Percentiles rank a stretch among this genome's conserved stretches.
phyloP scores from a whole-genome alignment of 2,113 vertebrate genomes.

The Sinocyclocheilus grahami region DNA sequence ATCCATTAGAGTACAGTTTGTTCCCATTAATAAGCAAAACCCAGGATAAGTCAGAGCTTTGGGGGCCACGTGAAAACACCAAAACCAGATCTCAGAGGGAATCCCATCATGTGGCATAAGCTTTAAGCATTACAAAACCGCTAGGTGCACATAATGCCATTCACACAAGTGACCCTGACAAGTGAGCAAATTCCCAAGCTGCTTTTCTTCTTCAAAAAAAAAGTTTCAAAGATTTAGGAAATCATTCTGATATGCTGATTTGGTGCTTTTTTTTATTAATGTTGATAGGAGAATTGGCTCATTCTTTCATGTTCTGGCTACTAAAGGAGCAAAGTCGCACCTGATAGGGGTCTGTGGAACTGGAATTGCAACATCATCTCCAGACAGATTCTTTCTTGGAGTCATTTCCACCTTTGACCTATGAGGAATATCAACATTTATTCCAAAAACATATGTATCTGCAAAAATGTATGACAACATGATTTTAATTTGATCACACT shows the following conservation, averaged over 20 bases:
- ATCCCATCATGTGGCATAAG: conserved; percentile 12
- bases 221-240: background rate
- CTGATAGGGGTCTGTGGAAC: conserved; percentile 90
- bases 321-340: conserved; percentile 65
- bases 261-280: background rate
- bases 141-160: background rate
- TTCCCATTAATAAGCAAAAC: no score
- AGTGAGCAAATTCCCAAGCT: background rate
- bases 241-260: background rate
- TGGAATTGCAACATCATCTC: conserved; percentile 80
- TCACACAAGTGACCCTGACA: background rate
- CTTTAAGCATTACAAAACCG: conserved; percentile 6
- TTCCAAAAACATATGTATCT: background rate
- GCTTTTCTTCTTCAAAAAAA: background rate
- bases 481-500: conserved; percentile 31
- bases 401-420: conserved; percentile 84
- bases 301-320: background rate
- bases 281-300: background rate
- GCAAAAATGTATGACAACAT: background rate
- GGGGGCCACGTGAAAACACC: background rate
- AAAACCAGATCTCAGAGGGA: conserved; percentile 4
- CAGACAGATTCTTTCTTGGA: conserved; percentile 80
- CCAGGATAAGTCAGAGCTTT: background rate
- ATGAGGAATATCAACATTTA: background rate
- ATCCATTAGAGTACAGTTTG: background rate